Evolutionary conservation across 2,888 invertebrate genomes (phyloP).

Genomic region (Phasia obesa): DNA sequence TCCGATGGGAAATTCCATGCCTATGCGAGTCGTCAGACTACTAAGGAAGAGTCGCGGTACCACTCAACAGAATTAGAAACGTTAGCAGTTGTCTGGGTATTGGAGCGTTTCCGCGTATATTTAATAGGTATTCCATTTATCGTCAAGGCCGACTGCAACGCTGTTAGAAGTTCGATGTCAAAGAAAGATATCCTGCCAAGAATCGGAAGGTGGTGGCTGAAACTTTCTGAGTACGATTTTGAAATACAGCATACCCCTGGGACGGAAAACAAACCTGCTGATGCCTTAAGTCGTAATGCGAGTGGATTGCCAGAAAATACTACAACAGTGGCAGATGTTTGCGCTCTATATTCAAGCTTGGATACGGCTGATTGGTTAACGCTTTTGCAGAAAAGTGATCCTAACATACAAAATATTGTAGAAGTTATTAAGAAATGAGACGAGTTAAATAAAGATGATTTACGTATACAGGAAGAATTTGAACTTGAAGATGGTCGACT

Average conservation of each 20-base stretch:
- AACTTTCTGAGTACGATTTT: constrained; percentile 4
- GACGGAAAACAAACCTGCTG: constrained; percentile 7
- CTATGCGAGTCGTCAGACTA: constrained; percentile 44
- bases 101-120: constrained; percentile 41
- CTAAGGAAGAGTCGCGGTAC: constrained; percentile 34
- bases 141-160: constrained; percentile 6
- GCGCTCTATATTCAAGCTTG: constrained; percentile 13
- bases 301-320: constrained; percentile 2
- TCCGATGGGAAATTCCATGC: too few species aligned
- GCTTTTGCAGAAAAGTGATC: constrained; percentile 22
- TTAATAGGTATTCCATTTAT: constrained; percentile 43
- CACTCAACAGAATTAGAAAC: constrained; percentile 53
- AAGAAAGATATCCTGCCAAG: constrained; percentile 11
- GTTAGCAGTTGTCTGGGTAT: constrained; percentile 48
- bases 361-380: constrained; percentile 12
- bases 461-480: constrained; percentile 10
- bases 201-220: constrained; percentile 15
- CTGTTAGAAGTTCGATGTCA: constrained; percentile 3
- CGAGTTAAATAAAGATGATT: neutral
- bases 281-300: constrained; percentile 25
- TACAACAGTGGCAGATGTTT: constrained; percentile 28
- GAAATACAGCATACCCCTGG: neutral
- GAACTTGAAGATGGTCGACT: constrained; percentile 3
- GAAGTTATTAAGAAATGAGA: neutral
- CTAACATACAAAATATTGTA: neutral